Evolutionary conservation across 2,888 invertebrate species (phyloP).

Genomic region (Hydrotaea diabolus): DNA sequence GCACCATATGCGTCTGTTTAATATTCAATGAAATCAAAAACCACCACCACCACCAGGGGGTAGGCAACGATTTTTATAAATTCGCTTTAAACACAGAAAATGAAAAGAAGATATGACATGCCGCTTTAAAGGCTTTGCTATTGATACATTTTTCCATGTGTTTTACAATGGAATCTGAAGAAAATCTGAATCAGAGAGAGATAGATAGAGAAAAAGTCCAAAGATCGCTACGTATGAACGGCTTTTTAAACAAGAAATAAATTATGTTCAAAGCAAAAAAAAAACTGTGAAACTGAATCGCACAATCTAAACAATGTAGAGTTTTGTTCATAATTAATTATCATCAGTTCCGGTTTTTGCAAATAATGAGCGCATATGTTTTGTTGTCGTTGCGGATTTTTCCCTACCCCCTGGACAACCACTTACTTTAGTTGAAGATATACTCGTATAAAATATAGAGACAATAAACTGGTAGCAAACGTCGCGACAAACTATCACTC

Average conservation of each 20-base stretch:
- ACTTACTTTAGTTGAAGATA: too few relatives aligned
- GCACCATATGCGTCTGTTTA: background rate
- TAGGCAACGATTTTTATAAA: background rate
- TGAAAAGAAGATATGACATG: too few relatives aligned
- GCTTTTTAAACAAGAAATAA: too few relatives aligned
- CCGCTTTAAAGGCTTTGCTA: background rate
- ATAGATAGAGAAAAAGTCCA: background rate
- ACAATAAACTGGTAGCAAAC: too few relatives aligned
- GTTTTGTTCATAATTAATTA: background rate
- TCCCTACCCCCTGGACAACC: too few relatives aligned
- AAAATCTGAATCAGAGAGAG: background rate
- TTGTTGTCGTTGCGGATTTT: too few relatives aligned
- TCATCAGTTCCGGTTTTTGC: background rate
- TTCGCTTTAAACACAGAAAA: too few relatives aligned
- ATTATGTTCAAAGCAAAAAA: background rate
- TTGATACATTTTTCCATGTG: background rate
- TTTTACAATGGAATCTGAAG: background rate
- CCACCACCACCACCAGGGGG: background rate
- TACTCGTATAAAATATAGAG: too few relatives aligned
- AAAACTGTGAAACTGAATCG: background rate
- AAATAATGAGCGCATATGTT: too few relatives aligned
- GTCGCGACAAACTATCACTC: too few relatives aligned
- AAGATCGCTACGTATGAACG: too few relatives aligned
- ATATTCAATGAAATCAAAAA: background rate
- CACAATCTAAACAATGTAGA: background rate